phyloP scores from a whole-genome alignment of 2,113 vertebrate species.

The Falcunculus frontatus region DNA sequence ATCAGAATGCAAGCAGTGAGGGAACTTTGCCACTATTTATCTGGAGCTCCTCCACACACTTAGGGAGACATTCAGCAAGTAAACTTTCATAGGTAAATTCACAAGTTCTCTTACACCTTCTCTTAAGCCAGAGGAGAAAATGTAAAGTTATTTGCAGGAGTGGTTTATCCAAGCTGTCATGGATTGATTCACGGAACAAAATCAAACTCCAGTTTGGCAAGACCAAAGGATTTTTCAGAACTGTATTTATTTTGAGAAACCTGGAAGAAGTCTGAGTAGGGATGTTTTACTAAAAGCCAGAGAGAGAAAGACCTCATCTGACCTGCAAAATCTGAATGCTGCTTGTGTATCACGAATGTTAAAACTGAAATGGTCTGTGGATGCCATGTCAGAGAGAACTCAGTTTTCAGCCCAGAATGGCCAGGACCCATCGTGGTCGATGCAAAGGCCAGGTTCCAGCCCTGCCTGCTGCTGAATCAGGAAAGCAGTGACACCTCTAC shows the following conservation, averaged over 20 bases:
- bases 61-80: not conserved
- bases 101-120: not conserved
- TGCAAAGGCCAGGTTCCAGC: not conserved
- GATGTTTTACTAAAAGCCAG: not conserved
- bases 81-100: not conserved
- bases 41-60: not conserved
- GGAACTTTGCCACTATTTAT: not conserved
- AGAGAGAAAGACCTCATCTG: constrained; percentile 6
- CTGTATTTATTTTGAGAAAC: not conserved
- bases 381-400: not conserved
- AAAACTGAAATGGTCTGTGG: not conserved
- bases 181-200: not conserved
- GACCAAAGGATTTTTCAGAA: not conserved
- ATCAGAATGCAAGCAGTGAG: not conserved
- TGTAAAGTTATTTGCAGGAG: not conserved
- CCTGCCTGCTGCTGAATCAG: not conserved
- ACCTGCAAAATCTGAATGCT: not conserved
- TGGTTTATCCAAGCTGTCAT: not conserved
- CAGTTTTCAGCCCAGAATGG: not conserved
- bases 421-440: accelerated
- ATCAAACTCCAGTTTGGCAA: not conserved
- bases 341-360: not conserved
- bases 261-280: not conserved
- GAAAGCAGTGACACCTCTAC: not conserved
- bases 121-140: not conserved